Evolutionary conservation across 2,113 vertebrate species (phyloP).

Genomic region (Thomomys bottae): DNA sequence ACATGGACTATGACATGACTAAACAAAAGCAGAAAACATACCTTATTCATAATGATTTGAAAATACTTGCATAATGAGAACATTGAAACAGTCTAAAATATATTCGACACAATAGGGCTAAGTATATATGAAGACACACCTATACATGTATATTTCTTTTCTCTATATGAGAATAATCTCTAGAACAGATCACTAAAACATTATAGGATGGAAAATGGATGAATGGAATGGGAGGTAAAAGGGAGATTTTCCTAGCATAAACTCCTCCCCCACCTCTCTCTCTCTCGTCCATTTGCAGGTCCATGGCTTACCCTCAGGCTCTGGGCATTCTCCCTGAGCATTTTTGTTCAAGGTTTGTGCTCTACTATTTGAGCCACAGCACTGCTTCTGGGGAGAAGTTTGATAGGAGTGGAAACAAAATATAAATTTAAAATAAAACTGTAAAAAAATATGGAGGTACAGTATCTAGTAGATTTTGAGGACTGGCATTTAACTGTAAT

Average conservation of each 20-base stretch:
- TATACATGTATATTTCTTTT: not conserved
- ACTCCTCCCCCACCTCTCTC: too few relatives aligned
- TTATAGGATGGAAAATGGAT: not conserved
- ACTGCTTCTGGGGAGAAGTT: not conserved
- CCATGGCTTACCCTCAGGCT: too few relatives aligned
- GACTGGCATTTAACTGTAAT: slow-evolving; percentile 65
- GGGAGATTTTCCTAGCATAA: not conserved
- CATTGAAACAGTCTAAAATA: not conserved
- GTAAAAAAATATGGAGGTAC: not conserved
- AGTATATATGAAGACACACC: too few relatives aligned
- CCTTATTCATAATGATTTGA: not conserved
- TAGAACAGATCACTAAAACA: not conserved
- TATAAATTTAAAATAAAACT: not conserved
- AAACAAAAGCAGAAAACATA: not conserved
- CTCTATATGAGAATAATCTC: not conserved
- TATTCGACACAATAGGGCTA: not conserved
- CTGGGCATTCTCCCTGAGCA: too few relatives aligned
- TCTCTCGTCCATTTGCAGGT: too few relatives aligned
- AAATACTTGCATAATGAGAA: not conserved
- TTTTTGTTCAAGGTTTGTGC: too few relatives aligned
- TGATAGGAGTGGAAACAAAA: not conserved
- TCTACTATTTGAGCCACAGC: too few relatives aligned
- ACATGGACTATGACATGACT: not conserved
- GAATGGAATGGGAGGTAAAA: not conserved
- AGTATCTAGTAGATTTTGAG: slow-evolving; percentile 21